Evolutionary conservation across 2,888 invertebrate genomes (phyloP).

Genomic region (Nephrotoma appendiculata): DNA sequence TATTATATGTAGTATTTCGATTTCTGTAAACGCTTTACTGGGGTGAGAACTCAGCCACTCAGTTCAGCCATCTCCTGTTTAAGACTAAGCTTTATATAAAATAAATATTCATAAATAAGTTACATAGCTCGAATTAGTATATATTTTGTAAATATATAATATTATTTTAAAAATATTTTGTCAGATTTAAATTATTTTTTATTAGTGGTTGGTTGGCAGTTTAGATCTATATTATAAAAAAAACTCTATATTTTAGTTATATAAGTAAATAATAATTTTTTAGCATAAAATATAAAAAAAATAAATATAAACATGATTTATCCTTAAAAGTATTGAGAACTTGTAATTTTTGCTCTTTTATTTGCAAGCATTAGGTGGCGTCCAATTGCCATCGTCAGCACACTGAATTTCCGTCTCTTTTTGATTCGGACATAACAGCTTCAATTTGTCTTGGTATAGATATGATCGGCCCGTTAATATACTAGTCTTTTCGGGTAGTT

Average conservation of each 20-base stretch:
- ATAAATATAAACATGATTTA: not conserved
- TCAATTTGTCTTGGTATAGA: constrained; percentile 33
- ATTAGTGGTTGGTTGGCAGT: not conserved
- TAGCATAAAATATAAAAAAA: not conserved
- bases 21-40: not conserved
- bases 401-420: constrained; percentile 20
- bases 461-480: constrained; percentile 34
- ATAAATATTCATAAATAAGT: not conserved
- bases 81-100: not conserved
- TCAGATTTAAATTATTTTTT: constrained; percentile 1
- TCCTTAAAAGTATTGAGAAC: not conserved
- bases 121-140: not conserved
- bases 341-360: not conserved
- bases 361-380: constrained; percentile 11
- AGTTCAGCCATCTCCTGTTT: not conserved
- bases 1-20: not conserved
- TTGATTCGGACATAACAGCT: constrained; percentile 19
- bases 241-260: not conserved
- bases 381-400: constrained; percentile 21
- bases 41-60: not conserved
- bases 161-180: not conserved
- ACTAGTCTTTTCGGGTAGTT: constrained; percentile 25
- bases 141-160: not conserved
- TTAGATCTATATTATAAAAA: not conserved
- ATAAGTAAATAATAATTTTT: not conserved